Conservation (phyloP, 37 sponge, comb jelly and placozoan species). For the Halisarca cf. caerulea region DNA sequence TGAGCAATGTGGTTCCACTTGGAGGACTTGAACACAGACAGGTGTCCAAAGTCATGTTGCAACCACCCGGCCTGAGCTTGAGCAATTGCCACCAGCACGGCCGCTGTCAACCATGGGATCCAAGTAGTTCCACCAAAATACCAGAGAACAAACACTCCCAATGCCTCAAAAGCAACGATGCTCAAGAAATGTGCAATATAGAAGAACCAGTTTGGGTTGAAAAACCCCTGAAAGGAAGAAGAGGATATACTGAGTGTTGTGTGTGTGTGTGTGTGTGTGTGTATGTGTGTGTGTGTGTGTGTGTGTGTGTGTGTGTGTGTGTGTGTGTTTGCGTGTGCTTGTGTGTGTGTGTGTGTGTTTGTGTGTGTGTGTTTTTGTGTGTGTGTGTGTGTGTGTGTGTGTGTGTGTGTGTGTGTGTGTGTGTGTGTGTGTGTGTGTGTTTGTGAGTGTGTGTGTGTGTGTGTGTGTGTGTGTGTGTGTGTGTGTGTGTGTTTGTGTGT, state of each 20-base stretch:
- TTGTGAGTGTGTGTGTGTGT: no score
- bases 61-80: conserved; percentile 90
- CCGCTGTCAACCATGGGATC: conserved; percentile 53
- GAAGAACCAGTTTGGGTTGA: conserved; percentile 54
- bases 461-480: no score
- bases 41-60: conserved; percentile 88
- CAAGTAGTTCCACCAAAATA: conserved; percentile 59
- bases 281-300: no score
- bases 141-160: conserved; percentile 50
- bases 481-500: no score
- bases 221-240: conserved; percentile 46
- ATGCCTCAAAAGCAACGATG: conserved; percentile 46
- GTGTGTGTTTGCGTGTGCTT: no score
- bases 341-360: no score
- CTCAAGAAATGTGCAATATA: conserved; percentile 51
- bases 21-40: conserved; percentile 65
- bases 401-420: no score
- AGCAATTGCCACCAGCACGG: conserved; percentile 15
- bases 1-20: conserved; percentile 60
- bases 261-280: no score
- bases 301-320: no score
- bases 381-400: no score
- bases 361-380: no score
- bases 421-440: no score
- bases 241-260: neutral